A percentile compares a stretch with the other conserved stretches of the same genome.
Conservation (phyloP, 1,140 invertebrate genomes). For the Philotrypesis tridentata region DNA sequence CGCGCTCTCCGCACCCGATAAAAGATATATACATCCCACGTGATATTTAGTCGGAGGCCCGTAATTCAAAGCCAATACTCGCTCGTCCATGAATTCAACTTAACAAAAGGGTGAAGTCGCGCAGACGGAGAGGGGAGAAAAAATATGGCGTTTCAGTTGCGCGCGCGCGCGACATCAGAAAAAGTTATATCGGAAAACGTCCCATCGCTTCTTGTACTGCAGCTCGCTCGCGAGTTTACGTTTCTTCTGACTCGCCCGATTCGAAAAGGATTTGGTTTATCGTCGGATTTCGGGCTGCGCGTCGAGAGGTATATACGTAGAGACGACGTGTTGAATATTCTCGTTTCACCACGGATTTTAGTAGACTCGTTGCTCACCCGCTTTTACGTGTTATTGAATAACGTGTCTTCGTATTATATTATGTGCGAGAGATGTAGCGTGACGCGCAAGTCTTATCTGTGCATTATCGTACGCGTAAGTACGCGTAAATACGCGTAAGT, state of each 20-base stretch:
- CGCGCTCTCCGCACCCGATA: background rate
- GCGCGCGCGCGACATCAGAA: background rate
- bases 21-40: conserved; percentile 17
- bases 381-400: no score
- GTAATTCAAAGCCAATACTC: conserved; percentile 45
- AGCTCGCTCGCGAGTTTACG: conserved; percentile 12
- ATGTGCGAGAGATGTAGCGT: no score
- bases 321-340: no score
- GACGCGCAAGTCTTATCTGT: no score
- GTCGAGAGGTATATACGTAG: no score
- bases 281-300: background rate
- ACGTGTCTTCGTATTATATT: no score
- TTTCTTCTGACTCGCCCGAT: background rate
- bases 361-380: no score
- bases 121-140: background rate
- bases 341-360: no score
- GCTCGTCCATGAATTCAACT: conserved; percentile 32
- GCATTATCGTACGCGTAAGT: no score
- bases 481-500: no score
- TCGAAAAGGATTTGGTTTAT: conserved; percentile 6
- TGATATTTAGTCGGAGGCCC: conserved; percentile 38
- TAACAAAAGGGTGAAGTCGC: conserved; percentile 14
- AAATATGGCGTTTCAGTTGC: conserved; percentile 7
- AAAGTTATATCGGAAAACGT: conserved; percentile 35
- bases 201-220: conserved; percentile 30